Conservation (phyloP, 2,888 invertebrate genomes). For the Bhutanitis thaidina region DNA sequence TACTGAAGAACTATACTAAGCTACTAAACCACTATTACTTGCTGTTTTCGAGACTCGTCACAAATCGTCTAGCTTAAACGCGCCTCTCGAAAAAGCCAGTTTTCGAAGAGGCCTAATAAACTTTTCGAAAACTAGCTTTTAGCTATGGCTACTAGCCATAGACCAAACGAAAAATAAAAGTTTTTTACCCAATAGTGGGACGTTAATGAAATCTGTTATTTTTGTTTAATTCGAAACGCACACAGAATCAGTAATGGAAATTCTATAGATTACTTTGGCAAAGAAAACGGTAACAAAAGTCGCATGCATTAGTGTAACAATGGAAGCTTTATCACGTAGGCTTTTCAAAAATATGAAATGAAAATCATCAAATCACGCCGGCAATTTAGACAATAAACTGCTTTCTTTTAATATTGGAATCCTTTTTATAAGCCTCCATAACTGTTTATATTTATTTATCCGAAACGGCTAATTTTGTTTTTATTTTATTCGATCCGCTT, state of each 20-base stretch:
- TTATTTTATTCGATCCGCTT: background rate
- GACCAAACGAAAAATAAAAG: too few relatives aligned
- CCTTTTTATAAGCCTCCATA: background rate
- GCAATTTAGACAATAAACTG: conserved; percentile 23
- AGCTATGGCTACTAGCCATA: too few relatives aligned
- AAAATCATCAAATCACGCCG: conserved; percentile 20
- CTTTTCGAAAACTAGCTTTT: too few relatives aligned
- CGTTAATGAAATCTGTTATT: too few relatives aligned
- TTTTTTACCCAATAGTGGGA: too few relatives aligned
- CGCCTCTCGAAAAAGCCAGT: too few relatives aligned
- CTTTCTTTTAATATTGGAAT: conserved; percentile 20
- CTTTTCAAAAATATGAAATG: conserved; percentile 16
- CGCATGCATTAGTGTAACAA: conserved; percentile 17
- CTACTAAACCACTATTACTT: too few relatives aligned
- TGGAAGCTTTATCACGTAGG: conserved; percentile 7
- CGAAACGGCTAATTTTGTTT: background rate
- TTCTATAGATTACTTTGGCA: conserved; percentile 4
- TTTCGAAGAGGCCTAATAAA: too few relatives aligned
- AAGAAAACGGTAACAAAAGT: background rate
- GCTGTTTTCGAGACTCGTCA: too few relatives aligned
- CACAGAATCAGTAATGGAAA: background rate
- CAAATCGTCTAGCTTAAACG: too few relatives aligned
- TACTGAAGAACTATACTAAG: too few relatives aligned
- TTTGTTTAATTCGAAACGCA: too few relatives aligned
- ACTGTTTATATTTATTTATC: conserved; percentile 1